Percentiles rank a stretch among this genome's conserved stretches.
Conservation (phyloP, 2,797 vertebrate species). For the Potorous gilbertii region DNA sequence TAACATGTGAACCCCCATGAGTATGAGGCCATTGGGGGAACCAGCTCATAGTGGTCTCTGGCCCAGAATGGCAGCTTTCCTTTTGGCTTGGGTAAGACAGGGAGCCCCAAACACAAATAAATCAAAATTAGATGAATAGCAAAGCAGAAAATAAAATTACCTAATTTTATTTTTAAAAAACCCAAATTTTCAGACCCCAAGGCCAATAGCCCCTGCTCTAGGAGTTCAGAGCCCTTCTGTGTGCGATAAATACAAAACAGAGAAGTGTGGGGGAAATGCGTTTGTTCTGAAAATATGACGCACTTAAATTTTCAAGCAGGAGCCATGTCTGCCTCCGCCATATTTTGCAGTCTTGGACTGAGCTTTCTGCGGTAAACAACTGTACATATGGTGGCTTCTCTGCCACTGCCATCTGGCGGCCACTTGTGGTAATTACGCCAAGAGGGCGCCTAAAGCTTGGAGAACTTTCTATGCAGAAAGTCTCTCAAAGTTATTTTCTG, state of each 20-base stretch:
- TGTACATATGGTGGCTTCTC: conserved; percentile 23
- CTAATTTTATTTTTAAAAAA: neutral
- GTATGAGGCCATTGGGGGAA: too few relatives aligned
- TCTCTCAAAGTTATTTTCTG: too few relatives aligned
- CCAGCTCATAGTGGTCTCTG: neutral
- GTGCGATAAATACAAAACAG: neutral
- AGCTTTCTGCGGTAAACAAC: conserved; percentile 1
- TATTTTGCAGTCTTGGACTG: neutral
- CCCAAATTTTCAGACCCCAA: too few relatives aligned
- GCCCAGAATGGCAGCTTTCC: neutral
- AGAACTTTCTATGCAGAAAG: too few relatives aligned
- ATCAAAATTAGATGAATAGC: neutral
- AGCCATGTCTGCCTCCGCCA: neutral
- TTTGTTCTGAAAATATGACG: conserved; percentile 7
- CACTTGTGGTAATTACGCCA: conserved; percentile 20
- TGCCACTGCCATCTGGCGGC: conserved; percentile 77
- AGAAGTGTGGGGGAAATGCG: neutral
- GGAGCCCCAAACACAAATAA: neutral
- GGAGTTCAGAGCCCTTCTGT: neutral
- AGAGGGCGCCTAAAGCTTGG: neutral
- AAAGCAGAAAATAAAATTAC: neutral
- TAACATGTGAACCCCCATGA: too few relatives aligned
- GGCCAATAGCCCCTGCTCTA: neutral
- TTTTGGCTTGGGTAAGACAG: neutral
- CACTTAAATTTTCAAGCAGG: neutral